A percentile compares a stretch with the other conserved stretches of the same genome.
Conservation (phyloP, 2,797 vertebrate genomes). For the Emydoidea blandingii region DNA sequence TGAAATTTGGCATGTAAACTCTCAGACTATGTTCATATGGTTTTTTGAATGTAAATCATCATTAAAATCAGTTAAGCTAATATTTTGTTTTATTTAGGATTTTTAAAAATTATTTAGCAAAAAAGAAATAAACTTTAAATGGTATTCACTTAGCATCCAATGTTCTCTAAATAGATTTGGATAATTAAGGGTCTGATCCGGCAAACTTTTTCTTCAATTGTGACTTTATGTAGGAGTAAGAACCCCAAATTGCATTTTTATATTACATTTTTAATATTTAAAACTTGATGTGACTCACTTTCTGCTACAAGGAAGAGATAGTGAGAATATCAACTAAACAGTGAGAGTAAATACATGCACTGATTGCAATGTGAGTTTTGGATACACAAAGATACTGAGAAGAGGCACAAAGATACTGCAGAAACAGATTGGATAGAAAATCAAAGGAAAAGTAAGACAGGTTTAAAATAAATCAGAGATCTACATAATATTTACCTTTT, state of each 20-base stretch:
- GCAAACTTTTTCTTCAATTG: background rate
- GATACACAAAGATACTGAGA: background rate
- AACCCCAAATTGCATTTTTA: background rate
- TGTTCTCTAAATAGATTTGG: background rate
- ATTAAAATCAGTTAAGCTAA: background rate
- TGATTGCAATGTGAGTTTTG: background rate
- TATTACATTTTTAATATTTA: background rate
- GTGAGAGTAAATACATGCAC: background rate
- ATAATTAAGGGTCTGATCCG: background rate
- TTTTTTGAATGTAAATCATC: background rate
- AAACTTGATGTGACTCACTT: background rate
- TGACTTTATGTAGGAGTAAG: background rate
- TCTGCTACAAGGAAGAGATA: background rate
- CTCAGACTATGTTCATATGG: rapidly evolving
- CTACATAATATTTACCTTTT: slow-evolving; percentile 78
- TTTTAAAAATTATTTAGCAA: background rate
- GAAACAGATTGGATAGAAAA: background rate
- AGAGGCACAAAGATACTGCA: background rate
- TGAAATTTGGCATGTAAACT: background rate
- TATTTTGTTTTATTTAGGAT: background rate
- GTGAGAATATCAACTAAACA: background rate
- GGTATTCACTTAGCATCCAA: background rate
- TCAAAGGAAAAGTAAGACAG: background rate
- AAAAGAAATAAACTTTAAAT: background rate
- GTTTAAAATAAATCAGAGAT: background rate